Conservation (phyloP, 2,888 invertebrate genomes). For the Yponomeuta malinellus region DNA sequence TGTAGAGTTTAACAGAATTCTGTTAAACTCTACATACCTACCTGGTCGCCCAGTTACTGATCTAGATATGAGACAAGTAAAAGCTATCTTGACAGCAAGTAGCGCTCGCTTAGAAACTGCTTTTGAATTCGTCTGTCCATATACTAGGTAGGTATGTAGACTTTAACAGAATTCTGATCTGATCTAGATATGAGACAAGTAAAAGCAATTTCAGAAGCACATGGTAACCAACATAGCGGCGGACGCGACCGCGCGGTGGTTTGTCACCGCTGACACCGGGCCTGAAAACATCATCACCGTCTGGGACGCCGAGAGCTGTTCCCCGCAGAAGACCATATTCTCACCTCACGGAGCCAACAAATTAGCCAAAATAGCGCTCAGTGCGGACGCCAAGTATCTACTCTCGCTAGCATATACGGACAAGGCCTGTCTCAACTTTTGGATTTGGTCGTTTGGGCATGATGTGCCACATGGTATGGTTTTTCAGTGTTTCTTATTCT, state of each 20-base stretch:
- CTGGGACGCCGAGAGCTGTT: slow-evolving; percentile 71
- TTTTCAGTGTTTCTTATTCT: background rate
- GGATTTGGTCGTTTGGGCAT: slow-evolving; percentile 77
- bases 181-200: no score
- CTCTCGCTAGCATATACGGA: slow-evolving; percentile 70
- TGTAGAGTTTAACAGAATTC: no score
- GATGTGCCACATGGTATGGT: slow-evolving; percentile 70
- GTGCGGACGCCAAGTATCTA: slow-evolving; percentile 75
- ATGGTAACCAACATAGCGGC: slow-evolving; percentile 63
- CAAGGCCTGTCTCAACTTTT: slow-evolving; percentile 68
- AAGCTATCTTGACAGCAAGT: no score
- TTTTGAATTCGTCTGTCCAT: no score
- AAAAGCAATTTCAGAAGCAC: slow-evolving; percentile 58
- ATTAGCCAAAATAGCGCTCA: slow-evolving; percentile 61
- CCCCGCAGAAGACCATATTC: slow-evolving; percentile 73
- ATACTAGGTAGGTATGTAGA: no score
- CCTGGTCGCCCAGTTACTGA: no score
- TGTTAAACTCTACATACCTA: no score
- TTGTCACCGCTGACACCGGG: slow-evolving; percentile 76
- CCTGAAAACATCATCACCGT: slow-evolving; percentile 74
- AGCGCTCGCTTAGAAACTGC: no score
- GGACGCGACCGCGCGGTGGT: slow-evolving; percentile 71
- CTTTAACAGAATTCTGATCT: no score
- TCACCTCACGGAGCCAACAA: slow-evolving; percentile 61
- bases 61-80: no score